These are phyloP conservation scores for Papilio protenor DNA, from an alignment of 2,888 invertebrate genomes.

Conservation along the genomic window DNA sequence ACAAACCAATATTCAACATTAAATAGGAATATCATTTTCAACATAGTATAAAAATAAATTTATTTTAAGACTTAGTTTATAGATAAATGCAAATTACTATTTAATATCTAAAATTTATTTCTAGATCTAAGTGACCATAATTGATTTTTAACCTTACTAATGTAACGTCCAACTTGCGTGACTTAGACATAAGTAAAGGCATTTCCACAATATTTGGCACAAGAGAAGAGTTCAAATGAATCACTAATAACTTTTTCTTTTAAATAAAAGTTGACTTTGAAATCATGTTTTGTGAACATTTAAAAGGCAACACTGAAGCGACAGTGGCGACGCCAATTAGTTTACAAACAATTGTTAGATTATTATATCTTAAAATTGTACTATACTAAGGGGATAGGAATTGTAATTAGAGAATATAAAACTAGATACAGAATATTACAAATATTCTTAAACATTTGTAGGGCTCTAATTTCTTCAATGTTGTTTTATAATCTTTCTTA, in stretches of 20 bases:
- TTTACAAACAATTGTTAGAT: not conserved
- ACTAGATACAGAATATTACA: slow-evolving; percentile 43
- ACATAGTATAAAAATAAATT: slow-evolving; percentile 48
- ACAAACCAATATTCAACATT: slow-evolving; percentile 42
- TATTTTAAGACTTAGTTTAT: slow-evolving; percentile 43
- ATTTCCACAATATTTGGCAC: not conserved
- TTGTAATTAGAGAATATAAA: slow-evolving; percentile 77
- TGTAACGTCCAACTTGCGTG: not conserved
- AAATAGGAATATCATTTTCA: slow-evolving; percentile 41
- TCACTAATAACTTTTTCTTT: not conserved
- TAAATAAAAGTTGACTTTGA: not conserved
- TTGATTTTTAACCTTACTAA: not conserved
- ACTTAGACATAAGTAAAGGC: not conserved
- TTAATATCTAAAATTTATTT: not conserved
- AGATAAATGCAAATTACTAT: slow-evolving; percentile 6
- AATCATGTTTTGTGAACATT: not conserved
- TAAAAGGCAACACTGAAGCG: not conserved
- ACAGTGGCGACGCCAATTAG: not conserved
- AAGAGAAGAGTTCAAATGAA: not conserved
- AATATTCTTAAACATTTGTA: slow-evolving; percentile 60
- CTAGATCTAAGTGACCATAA: slow-evolving; percentile 5
- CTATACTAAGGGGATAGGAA: slow-evolving; percentile 66
- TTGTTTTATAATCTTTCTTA: not conserved
- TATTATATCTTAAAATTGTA: not conserved
- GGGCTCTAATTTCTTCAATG: slow-evolving; percentile 54